Evolutionary conservation across 2,113 vertebrate genomes (phyloP), one percentile per base, ranked within the genome.

Genomic region (Furnarius figulus): DNA sequence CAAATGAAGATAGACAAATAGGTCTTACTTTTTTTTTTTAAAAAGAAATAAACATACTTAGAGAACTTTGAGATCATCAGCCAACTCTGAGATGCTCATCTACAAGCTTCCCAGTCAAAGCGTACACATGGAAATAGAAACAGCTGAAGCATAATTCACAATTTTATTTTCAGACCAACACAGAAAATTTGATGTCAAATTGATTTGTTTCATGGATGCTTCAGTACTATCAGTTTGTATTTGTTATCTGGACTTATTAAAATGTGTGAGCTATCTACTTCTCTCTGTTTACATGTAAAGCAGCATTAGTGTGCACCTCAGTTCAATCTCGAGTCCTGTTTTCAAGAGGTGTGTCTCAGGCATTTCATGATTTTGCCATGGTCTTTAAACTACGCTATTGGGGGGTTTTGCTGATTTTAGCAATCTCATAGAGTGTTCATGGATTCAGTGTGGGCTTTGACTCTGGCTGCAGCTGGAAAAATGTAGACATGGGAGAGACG

Each of bases 371-470:
- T 53, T 46, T 82, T 80, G 40, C 18, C 10, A 4, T 39, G 13
- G 13, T 58, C 35, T 47, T 73, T 55, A n/a, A 83, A 24, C 2
- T 24, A 16, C 0, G 0, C 37, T 35, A 1, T 1, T 3, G 15
- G 44, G 37, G 31, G 68, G 19, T 27, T 40, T 37, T 68, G 47
- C 13, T 3, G 2, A 16, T 49, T 85, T 67, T 67, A 40, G 52
- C 42, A 82, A 67, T 8, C 20, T 52, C 4, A 35, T 61, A 47
- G 49, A 50, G 8, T 39, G 33, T 59, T 88, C 37, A 35, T 10
- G 80, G 40, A 15, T 16, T 55, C 10, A 20, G 18, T 25, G 22
- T 53, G n/a, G 39, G 33, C 27, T 71, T 56, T 15, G 9, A 6
- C 17, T 53, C n/a, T 75, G 71, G 39, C 33, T 83, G 13, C 19